Evolutionary conservation across 1,140 invertebrate genomes (phyloP).

Genomic region (Drosophila aff.): DNA sequence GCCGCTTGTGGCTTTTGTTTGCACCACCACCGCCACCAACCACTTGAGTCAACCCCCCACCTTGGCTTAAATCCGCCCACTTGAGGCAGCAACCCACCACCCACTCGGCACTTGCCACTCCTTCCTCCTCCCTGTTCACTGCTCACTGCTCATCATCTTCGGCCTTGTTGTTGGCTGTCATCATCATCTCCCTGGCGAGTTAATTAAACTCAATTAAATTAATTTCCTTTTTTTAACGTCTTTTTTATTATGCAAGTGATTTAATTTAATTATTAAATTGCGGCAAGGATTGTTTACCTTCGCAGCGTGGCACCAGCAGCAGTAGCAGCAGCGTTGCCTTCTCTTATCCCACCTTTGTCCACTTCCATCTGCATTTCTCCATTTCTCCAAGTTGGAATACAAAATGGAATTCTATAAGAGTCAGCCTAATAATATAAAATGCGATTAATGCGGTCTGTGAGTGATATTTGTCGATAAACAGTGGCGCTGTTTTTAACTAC

Average conservation of each 20-base stretch:
- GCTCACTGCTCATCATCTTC: slow-evolving; percentile 14
- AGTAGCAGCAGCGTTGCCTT: neutral
- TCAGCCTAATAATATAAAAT: neutral
- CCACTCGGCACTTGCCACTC: neutral
- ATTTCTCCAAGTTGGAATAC: neutral
- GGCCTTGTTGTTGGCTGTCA: slow-evolving; percentile 67
- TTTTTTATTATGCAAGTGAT: slow-evolving; percentile 84
- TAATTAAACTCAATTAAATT: slow-evolving; percentile 84
- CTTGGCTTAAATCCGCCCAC: neutral
- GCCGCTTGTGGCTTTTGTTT: slow-evolving; percentile 64
- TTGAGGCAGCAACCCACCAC: slow-evolving; percentile 1
- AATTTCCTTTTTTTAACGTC: slow-evolving; percentile 71
- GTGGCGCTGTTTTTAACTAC: too few species aligned
- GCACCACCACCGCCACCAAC: slow-evolving; percentile 22
- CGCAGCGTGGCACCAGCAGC: neutral
- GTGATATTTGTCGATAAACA: neutral
- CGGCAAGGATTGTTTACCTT: slow-evolving; percentile 71
- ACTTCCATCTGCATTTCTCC: slow-evolving; percentile 11
- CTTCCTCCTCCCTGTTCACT: neutral
- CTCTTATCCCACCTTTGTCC: neutral
- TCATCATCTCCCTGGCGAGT: slow-evolving; percentile 80
- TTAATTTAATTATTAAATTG: slow-evolving; percentile 84
- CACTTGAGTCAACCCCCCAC: neutral
- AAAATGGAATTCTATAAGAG: neutral
- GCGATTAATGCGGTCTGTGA: neutral